A percentile compares a stretch with the other conserved stretches of the same genome.
These are phyloP conservation scores for Eulithis prunata DNA, from an alignment of 2,888 invertebrate species.

Conservation along the genomic window DNA sequence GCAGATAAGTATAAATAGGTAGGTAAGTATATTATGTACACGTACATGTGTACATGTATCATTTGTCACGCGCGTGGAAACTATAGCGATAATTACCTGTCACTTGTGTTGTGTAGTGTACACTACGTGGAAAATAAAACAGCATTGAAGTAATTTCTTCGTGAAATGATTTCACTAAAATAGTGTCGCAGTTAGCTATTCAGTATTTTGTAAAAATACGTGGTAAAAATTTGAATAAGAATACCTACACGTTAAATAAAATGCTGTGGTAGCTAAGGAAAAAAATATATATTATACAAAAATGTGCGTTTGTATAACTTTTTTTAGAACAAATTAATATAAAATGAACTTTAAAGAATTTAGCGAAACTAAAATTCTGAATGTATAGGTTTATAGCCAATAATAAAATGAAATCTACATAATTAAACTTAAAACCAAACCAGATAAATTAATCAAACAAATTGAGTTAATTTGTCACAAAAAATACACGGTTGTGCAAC, in stretches of 20 bases:
- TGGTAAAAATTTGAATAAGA: no score
- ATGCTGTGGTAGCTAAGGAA: no score
- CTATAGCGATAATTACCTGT: constrained; percentile 41
- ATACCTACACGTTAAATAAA: no score
- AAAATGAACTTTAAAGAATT: background rate
- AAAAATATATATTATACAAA: no score
- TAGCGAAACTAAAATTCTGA: background rate
- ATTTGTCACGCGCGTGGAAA: constrained; percentile 41
- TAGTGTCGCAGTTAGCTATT: no score
- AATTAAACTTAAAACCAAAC: constrained; percentile 4
- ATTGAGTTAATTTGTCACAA: constrained; percentile 18
- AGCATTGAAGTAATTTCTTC: no score
- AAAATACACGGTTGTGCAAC: constrained; percentile 26
- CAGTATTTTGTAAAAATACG: no score
- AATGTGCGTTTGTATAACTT: no score
- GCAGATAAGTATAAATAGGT: constrained; percentile 6
- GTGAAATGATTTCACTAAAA: no score
- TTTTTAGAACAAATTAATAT: no score
- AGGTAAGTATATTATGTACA: no score
- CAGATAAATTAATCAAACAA: constrained; percentile 5
- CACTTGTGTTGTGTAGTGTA: constrained; percentile 27
- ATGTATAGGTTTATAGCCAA: background rate
- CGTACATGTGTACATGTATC: no score
- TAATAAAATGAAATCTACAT: background rate
- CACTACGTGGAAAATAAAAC: constrained; percentile 35